A percentile compares a stretch with the other conserved stretches of the same genome.
Conservation (phyloP, 2,113 vertebrate species). For the Colaptes auratus region DNA sequence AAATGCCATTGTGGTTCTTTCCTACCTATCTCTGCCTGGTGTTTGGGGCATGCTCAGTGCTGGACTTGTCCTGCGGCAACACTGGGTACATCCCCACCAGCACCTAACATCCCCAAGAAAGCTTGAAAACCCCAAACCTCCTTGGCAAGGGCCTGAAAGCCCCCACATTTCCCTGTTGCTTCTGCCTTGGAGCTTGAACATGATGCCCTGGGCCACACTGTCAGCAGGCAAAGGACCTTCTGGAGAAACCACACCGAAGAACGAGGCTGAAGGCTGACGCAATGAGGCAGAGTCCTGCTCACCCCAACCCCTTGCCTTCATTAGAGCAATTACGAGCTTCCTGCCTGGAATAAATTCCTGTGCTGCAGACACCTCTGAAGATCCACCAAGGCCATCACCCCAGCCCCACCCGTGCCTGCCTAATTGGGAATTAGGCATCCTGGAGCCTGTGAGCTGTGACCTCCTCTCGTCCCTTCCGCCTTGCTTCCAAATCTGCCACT, state of each 20-base stretch:
- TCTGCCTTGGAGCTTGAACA: background rate
- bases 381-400: background rate
- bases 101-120: background rate
- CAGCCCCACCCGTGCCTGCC: background rate
- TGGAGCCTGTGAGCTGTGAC: fast-evolving
- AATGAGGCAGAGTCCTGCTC: background rate
- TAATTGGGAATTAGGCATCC: slow-evolving; percentile 28
- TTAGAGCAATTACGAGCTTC: slow-evolving; percentile 22
- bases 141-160: fast-evolving
- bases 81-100: fast-evolving
- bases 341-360: background rate
- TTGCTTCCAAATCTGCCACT: background rate
- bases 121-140: background rate
- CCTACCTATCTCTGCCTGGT: fast-evolving
- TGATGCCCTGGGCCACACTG: fast-evolving
- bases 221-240: background rate
- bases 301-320: background rate
- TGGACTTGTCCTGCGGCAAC: fast-evolving
- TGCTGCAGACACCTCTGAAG: background rate
- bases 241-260: fast-evolving
- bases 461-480: background rate
- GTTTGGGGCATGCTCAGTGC: fast-evolving
- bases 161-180: no score
- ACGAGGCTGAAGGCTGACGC: background rate
- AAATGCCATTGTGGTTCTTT: fast-evolving